These are phyloP conservation scores for Archegozetes longisetosus DNA, from an alignment of 1,140 invertebrate genomes.

Conservation along the genomic window DNA sequence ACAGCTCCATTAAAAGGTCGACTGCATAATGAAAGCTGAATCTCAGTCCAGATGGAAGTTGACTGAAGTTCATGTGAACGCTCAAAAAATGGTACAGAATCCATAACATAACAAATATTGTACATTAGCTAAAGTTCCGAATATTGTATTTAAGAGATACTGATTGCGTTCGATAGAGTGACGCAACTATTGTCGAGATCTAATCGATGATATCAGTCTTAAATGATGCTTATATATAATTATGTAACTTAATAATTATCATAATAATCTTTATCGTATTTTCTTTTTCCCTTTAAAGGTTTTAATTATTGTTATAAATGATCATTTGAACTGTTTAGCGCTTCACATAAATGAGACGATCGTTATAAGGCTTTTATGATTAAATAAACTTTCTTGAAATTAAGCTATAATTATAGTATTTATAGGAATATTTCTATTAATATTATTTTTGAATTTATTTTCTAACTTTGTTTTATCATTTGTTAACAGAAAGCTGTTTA, in stretches of 20 bases:
- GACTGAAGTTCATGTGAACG: neutral
- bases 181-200: too few species aligned
- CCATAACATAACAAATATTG: too few species aligned
- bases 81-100: neutral
- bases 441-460: neutral
- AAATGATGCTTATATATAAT: neutral
- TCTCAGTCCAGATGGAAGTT: neutral
- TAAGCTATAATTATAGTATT: neutral
- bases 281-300: neutral
- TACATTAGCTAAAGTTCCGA: too few species aligned
- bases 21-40: too few species aligned
- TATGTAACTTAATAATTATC: neutral
- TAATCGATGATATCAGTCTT: too few species aligned
- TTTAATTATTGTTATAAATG: neutral
- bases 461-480: neutral
- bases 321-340: neutral
- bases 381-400: neutral
- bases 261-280: neutral
- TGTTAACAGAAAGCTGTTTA: slow-evolving; percentile 84
- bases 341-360: neutral
- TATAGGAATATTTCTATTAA: neutral
- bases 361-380: neutral
- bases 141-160: too few species aligned
- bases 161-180: too few species aligned
- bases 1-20: too few species aligned